Conservation (phyloP, 2,888 invertebrate genomes). For the Panopea generosa region DNA sequence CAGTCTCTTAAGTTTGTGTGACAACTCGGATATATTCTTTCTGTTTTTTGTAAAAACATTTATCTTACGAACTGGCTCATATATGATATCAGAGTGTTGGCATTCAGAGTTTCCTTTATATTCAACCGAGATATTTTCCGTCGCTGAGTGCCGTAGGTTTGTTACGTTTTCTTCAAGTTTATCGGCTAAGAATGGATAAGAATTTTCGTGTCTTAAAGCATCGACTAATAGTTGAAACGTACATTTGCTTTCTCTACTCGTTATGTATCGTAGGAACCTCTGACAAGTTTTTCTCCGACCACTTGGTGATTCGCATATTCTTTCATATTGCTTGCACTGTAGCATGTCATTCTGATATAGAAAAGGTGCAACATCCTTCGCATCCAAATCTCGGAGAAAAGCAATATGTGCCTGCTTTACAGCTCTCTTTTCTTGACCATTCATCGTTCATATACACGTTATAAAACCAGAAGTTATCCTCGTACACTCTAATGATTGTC, state of each 20-base stretch:
- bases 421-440: conserved; percentile 30
- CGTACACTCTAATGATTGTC: no score
- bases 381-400: conserved; percentile 23
- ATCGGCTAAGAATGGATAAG: conserved; percentile 34
- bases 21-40: conserved; percentile 23
- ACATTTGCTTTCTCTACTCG: conserved; percentile 13
- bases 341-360: conserved; percentile 27
- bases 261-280: conserved; percentile 21
- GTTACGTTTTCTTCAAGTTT: conserved; percentile 16
- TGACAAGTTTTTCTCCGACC: conserved; percentile 15
- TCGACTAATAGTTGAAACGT: conserved; percentile 35
- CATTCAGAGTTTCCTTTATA: background rate
- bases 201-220: conserved; percentile 27
- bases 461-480: no score
- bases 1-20: conserved; percentile 42
- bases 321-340: conserved; percentile 14
- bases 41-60: conserved; percentile 21
- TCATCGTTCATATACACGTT: conserved; percentile 27
- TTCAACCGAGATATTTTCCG: background rate
- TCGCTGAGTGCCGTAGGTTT: background rate
- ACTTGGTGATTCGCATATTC: conserved; percentile 7
- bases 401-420: conserved; percentile 15
- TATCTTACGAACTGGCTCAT: conserved; percentile 35
- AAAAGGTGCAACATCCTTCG: conserved; percentile 22
- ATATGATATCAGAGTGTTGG: conserved; percentile 1